phyloP scores from a whole-genome alignment of 2,888 invertebrate species.

The Morpho helenor region DNA sequence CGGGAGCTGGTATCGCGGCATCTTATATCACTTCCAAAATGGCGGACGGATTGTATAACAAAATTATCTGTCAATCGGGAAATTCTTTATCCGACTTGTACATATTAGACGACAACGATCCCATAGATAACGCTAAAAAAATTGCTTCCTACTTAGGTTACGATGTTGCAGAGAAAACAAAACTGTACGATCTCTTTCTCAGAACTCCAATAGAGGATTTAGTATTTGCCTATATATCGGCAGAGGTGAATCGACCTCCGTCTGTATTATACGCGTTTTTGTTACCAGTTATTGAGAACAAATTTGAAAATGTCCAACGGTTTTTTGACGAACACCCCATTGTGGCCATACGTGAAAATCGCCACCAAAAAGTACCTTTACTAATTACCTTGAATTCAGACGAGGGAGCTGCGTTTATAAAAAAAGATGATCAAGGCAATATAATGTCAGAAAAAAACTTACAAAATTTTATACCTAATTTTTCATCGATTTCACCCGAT shows the following conservation, averaged over 20 bases:
- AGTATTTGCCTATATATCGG: conserved; percentile 40
- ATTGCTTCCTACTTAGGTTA: conserved; percentile 46
- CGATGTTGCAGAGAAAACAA: conserved; percentile 34
- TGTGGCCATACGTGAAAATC: conserved; percentile 37
- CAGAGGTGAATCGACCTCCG: conserved; percentile 41
- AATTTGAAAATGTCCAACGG: conserved; percentile 45
- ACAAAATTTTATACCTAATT: conserved; percentile 48
- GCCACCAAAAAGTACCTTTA: conserved; percentile 47
- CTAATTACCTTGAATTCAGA: conserved; percentile 45
- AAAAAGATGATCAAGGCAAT: conserved; percentile 39
- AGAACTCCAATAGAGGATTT: conserved; percentile 48
- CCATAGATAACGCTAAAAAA: conserved; percentile 44
- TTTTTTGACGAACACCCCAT: conserved; percentile 51
- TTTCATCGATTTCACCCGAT: conserved; percentile 33
- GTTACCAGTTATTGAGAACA: conserved; percentile 52
- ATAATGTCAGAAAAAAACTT: conserved; percentile 46
- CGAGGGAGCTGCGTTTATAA: conserved; percentile 54
- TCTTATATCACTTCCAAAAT: conserved; percentile 51
- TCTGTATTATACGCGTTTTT: conserved; percentile 44
- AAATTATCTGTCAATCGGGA: conserved; percentile 57
- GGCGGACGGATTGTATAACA: conserved; percentile 48
- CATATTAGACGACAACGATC: conserved; percentile 49
- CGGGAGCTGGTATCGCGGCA: conserved; percentile 46
- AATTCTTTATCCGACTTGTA: conserved; percentile 50
- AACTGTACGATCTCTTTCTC: conserved; percentile 44